Evolutionary conservation across 2,113 vertebrate species (phyloP).

Genomic region (Syngnathus floridae): DNA sequence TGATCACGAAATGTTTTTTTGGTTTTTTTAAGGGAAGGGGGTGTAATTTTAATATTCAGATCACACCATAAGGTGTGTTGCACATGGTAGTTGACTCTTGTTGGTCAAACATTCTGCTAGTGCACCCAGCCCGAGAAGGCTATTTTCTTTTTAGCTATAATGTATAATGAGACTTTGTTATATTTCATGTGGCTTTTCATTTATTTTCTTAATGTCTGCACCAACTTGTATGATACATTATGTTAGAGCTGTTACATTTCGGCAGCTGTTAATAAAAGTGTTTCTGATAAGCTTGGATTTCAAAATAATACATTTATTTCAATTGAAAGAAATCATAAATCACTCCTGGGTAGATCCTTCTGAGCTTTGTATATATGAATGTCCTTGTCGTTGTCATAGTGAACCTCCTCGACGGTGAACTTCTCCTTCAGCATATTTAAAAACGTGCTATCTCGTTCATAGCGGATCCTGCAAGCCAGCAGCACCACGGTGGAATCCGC

Average conservation of each 20-base stretch:
- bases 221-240: slow-evolving; percentile 56
- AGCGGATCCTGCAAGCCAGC: slow-evolving; percentile 87
- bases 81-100: neutral
- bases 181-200: slow-evolving; percentile 43
- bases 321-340: slow-evolving; percentile 54
- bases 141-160: slow-evolving; percentile 53
- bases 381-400: slow-evolving; percentile 80
- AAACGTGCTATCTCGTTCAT: slow-evolving; percentile 84
- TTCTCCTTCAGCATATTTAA: slow-evolving; percentile 71
- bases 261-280: slow-evolving; percentile 69
- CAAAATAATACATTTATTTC: neutral
- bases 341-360: slow-evolving; percentile 56
- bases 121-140: slow-evolving; percentile 18
- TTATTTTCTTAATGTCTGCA: slow-evolving; percentile 54
- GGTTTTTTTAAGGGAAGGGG: no score
- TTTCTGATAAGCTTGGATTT: slow-evolving; percentile 50
- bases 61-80: neutral
- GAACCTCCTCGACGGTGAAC: slow-evolving; percentile 76
- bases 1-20: neutral
- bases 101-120: neutral
- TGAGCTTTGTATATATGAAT: slow-evolving; percentile 80
- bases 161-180: slow-evolving; percentile 54
- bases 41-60: neutral
- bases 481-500: slow-evolving; percentile 70
- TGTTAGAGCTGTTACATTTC: slow-evolving; percentile 62